Conservation (phyloP, 2,888 invertebrate genomes). For the Archaeoteleia sp. region DNA sequence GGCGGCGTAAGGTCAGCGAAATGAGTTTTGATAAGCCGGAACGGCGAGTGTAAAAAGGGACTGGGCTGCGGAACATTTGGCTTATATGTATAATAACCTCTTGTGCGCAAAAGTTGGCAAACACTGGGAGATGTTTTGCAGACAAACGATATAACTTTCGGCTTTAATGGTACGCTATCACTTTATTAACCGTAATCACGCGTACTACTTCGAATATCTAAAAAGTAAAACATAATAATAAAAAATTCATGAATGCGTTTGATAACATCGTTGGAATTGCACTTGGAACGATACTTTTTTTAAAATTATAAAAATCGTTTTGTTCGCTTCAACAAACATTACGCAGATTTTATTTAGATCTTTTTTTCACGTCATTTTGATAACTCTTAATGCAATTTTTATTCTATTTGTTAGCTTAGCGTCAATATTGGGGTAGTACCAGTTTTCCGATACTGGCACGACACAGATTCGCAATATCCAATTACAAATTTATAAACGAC, state of each 20-base stretch:
- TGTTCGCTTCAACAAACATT: too few relatives aligned
- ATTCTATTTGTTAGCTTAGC: too few relatives aligned
- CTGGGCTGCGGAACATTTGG: constrained; percentile 19
- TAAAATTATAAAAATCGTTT: too few relatives aligned
- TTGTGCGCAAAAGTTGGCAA: constrained; percentile 27
- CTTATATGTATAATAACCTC: constrained; percentile 30
- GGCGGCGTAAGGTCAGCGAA: constrained; percentile 20
- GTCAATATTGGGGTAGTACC: too few relatives aligned
- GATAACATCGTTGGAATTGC: constrained; percentile 14
- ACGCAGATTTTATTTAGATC: too few relatives aligned
- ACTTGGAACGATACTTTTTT: too few relatives aligned
- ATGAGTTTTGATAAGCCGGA: constrained; percentile 23
- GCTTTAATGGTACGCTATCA: constrained; percentile 29
- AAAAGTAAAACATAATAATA: constrained; percentile 3
- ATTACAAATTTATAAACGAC: too few relatives aligned
- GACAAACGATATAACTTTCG: constrained; percentile 21
- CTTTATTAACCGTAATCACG: constrained; percentile 25
- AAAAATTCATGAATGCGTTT: constrained; percentile 10
- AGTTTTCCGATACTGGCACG: too few relatives aligned
- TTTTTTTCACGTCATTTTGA: too few relatives aligned
- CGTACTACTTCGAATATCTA: constrained; percentile 9
- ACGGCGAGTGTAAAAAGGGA: constrained; percentile 20
- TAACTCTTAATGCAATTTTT: too few relatives aligned
- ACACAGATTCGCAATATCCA: too few relatives aligned
- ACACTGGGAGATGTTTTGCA: constrained; percentile 23